Percentiles rank a stretch among this genome's conserved stretches.
phyloP scores from a whole-genome alignment of 2,888 invertebrate genomes.

The Eristalis arbustorum region DNA sequence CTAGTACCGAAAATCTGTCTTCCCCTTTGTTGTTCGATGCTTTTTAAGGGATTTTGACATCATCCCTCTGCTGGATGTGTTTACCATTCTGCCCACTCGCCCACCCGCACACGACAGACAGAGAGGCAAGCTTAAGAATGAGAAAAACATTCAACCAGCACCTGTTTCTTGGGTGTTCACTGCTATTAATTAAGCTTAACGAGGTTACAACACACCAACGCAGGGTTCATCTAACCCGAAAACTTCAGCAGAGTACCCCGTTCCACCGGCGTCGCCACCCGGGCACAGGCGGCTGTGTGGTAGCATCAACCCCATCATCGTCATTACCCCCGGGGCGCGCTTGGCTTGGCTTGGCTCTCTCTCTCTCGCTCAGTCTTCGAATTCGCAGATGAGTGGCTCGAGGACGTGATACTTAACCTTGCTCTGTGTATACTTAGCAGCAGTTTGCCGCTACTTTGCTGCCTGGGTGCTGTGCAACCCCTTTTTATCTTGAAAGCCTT shows the following conservation, averaged over 20 bases:
- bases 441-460: constrained; percentile 58
- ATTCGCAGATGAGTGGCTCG: constrained; percentile 63
- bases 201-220: constrained; percentile 80
- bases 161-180: constrained; percentile 77
- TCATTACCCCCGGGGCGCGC: constrained; percentile 43
- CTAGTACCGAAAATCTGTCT: constrained; percentile 47
- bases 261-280: not conserved
- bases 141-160: constrained; percentile 69
- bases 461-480: constrained; percentile 48
- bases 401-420: constrained; percentile 68
- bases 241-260: constrained; percentile 36
- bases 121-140: constrained; percentile 28
- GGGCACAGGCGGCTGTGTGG: not conserved
- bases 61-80: not conserved
- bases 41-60: constrained; percentile 22
- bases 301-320: constrained; percentile 34
- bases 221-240: constrained; percentile 66
- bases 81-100: not conserved
- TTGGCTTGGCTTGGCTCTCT: too few relatives aligned
- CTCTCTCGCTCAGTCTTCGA: constrained; percentile 39
- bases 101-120: not conserved
- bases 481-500: constrained; percentile 68
- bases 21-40: constrained; percentile 27
- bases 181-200: constrained; percentile 81
- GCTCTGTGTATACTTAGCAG: constrained; percentile 66